These are phyloP conservation scores for Diorhabda carinulata DNA, from an alignment of 1,140 invertebrate genomes.

Conservation along the genomic window DNA sequence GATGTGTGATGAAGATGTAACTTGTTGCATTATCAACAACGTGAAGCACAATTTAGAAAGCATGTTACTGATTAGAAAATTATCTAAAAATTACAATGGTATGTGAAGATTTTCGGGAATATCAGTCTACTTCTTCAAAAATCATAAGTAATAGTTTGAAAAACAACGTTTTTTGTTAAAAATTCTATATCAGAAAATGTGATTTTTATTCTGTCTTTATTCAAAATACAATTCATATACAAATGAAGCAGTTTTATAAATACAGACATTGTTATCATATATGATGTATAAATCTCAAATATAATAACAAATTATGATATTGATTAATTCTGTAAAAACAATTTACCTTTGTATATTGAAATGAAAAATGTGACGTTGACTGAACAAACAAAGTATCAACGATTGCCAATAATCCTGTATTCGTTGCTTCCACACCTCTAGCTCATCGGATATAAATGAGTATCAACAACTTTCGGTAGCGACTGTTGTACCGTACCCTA, in stretches of 20 bases:
- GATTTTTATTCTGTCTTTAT: neutral
- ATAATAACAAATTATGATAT: constrained; percentile 20
- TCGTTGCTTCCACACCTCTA: constrained; percentile 43
- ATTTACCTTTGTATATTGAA: constrained; percentile 42
- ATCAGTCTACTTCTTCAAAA: no score
- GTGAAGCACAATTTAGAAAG: no score
- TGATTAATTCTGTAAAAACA: constrained; percentile 39
- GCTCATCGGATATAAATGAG: constrained; percentile 24
- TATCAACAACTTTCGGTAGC: neutral
- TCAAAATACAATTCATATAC: neutral
- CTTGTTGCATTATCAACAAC: no score
- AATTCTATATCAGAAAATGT: no score
- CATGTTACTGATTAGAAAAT: no score
- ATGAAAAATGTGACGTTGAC: constrained; percentile 44
- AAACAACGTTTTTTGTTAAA: no score
- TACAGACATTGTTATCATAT: constrained; percentile 1
- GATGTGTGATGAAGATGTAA: no score
- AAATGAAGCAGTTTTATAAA: neutral
- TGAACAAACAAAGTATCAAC: constrained; percentile 46
- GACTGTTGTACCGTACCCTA: neutral
- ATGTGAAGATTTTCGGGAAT: no score
- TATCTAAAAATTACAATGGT: no score
- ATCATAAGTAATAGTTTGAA: no score
- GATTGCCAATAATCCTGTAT: constrained; percentile 46
- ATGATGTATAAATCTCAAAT: neutral